phyloP scores from a whole-genome alignment of 2,888 invertebrate genomes.

The Perithous albicinctus region DNA sequence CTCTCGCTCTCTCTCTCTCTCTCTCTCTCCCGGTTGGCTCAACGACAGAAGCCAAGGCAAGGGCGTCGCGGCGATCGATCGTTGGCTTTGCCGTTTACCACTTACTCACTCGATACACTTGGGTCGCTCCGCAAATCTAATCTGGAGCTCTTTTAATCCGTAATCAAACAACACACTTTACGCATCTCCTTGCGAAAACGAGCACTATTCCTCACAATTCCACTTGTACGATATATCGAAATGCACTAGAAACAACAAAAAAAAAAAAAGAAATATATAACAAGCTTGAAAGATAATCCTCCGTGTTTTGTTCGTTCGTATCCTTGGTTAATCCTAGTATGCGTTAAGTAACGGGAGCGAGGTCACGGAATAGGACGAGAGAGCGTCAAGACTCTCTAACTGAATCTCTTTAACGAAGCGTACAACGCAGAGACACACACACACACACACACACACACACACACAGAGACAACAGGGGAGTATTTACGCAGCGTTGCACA shows the following conservation, averaged over 20 bases:
- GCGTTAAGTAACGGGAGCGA: constrained; percentile 68
- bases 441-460: neutral
- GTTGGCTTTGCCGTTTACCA: constrained; percentile 50
- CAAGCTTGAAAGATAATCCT: constrained; percentile 58
- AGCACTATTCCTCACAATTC: constrained; percentile 15
- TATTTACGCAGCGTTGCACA: too few species aligned
- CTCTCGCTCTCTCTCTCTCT: constrained; percentile 37
- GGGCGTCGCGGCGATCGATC: constrained; percentile 69
- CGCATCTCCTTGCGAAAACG: constrained; percentile 43
- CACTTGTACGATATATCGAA: constrained; percentile 25
- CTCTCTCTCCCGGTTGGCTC: constrained; percentile 27
- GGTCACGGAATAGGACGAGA: constrained; percentile 53
- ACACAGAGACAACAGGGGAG: neutral
- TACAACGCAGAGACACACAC: neutral
- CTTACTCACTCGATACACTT: constrained; percentile 53
- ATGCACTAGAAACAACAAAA: neutral
- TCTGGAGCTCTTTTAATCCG: constrained; percentile 40
- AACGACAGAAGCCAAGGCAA: constrained; percentile 55
- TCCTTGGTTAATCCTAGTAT: constrained; percentile 67
- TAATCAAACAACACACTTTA: constrained; percentile 42
- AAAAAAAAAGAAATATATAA: neutral
- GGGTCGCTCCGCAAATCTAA: constrained; percentile 43
- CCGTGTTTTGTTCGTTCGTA: constrained; percentile 38
- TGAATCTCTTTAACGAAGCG: constrained; percentile 48
- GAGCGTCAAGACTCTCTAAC: constrained; percentile 37